phyloP scores from a whole-genome alignment of 2,113 vertebrate genomes.

The Tragelaphus buxtoni region DNA sequence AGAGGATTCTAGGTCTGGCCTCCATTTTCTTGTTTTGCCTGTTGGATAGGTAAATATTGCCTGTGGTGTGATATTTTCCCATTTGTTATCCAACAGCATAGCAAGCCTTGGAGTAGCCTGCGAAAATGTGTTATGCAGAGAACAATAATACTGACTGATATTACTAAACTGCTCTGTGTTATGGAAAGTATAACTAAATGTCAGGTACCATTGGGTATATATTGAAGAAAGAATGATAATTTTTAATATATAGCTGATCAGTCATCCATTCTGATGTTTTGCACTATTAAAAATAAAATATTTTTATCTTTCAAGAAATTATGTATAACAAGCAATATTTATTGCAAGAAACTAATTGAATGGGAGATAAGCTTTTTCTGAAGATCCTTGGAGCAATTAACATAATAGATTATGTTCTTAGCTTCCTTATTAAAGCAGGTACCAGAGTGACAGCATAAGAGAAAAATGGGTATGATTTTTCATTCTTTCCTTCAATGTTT shows the following conservation, averaged over 20 bases:
- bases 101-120: background rate
- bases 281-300: conserved; percentile 4
- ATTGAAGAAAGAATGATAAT: conserved; percentile 2
- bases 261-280: background rate
- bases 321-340: conserved; percentile 37
- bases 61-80: conserved; percentile 43
- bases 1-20: conserved; percentile 23
- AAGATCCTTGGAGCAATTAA: background rate
- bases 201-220: background rate
- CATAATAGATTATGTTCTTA: background rate
- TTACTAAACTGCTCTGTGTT: conserved; percentile 19
- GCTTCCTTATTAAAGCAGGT: background rate
- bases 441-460: background rate
- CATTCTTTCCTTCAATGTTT: background rate
- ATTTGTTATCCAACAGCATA: conserved; percentile 37
- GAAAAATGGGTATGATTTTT: background rate
- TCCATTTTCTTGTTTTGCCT: conserved; percentile 51
- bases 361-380: conserved; percentile 6
- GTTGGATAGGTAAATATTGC: conserved; percentile 24
- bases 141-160: background rate
- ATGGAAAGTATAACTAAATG: background rate
- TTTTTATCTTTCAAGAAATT: conserved; percentile 4
- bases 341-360: background rate
- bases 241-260: background rate
- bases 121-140: background rate